These are phyloP conservation scores for Narcine bancroftii DNA, from an alignment of 2,113 vertebrate genomes.

Conservation along the genomic window DNA sequence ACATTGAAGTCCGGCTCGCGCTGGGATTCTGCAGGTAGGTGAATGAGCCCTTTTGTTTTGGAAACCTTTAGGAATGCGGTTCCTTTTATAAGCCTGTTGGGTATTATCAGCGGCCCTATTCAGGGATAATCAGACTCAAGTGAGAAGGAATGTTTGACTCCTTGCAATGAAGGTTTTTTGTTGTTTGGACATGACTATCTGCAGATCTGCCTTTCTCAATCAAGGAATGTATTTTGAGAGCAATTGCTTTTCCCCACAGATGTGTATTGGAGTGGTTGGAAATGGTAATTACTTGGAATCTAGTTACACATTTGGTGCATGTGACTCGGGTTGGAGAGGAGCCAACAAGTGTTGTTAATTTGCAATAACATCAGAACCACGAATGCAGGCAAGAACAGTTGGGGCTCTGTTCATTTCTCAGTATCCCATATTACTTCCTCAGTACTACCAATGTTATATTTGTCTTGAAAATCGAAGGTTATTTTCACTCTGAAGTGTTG, in stretches of 20 bases:
- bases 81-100: conserved; percentile 7
- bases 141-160: not conserved
- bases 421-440: not conserved
- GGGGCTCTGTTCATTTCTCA: not conserved
- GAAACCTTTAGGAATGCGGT: conserved; percentile 14
- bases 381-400: not conserved
- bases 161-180: not conserved
- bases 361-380: not conserved
- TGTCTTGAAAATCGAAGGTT: not conserved
- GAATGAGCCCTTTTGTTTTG: conserved; percentile 37
- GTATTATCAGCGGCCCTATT: not conserved
- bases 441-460: not conserved
- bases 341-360: not conserved
- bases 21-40: not conserved
- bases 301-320: not conserved
- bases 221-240: not conserved
- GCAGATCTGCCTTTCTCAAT: not conserved
- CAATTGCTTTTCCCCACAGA: no score
- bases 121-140: conserved; percentile 4
- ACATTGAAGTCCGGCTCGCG: not conserved
- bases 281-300: not conserved
- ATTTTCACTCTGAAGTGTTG: not conserved
- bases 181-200: not conserved
- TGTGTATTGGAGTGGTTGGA: not conserved
- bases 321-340: not conserved